Evolutionary conservation across 2,113 vertebrate genomes (phyloP).

Genomic region (Burhinus oedicnemus): DNA sequence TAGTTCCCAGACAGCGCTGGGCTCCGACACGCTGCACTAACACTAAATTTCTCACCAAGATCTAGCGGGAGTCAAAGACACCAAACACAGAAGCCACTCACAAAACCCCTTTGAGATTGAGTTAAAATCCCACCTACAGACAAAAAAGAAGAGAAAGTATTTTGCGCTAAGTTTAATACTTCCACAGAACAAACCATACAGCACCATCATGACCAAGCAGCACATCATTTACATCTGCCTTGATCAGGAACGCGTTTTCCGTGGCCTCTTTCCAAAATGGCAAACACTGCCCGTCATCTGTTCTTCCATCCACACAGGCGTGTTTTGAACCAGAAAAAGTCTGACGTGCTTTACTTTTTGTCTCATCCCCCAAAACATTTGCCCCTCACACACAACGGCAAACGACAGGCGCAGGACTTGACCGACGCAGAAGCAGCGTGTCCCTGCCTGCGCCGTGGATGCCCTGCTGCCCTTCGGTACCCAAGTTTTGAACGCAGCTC

Average conservation of each 20-base stretch:
- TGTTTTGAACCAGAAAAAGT: background rate
- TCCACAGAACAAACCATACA: background rate
- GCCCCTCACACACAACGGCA: background rate
- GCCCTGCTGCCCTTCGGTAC: background rate
- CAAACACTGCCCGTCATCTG: background rate
- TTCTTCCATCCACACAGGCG: fast-evolving
- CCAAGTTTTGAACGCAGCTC: background rate
- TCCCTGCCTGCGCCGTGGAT: background rate
- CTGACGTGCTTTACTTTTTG: background rate
- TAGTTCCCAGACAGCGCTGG: background rate
- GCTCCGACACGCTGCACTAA: background rate
- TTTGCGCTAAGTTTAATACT: background rate
- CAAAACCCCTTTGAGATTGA: background rate
- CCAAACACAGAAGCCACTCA: background rate
- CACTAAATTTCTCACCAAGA: background rate
- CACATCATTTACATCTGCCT: background rate
- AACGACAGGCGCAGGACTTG: background rate
- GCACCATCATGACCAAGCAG: background rate
- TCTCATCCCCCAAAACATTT: background rate
- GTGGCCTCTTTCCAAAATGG: background rate
- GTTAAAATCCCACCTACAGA: background rate
- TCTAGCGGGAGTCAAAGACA: background rate
- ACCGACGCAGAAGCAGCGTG: background rate
- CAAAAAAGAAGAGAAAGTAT: background rate
- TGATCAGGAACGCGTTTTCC: background rate